A percentile compares a stretch with the other conserved stretches of the same genome.
phyloP scores from a whole-genome alignment of 2,113 vertebrate species.

The Hemichromis elongatus region DNA sequence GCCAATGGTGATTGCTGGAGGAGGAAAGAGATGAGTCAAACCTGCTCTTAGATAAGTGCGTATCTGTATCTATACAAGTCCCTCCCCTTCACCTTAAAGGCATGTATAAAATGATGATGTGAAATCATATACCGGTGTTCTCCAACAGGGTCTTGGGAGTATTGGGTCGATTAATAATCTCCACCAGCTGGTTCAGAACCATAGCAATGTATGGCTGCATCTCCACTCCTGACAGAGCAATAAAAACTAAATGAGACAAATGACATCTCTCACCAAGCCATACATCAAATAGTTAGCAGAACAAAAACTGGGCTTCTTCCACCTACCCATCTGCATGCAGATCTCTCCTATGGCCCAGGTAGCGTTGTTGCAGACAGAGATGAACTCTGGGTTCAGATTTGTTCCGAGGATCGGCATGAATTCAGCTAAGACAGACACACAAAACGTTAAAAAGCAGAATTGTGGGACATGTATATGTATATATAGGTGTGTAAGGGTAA shows the following conservation, averaged over 20 bases:
- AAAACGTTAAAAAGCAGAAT: background rate
- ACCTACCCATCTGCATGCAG: slow-evolving; percentile 96
- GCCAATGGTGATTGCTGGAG: slow-evolving; percentile 89
- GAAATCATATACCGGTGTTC: slow-evolving; percentile 81
- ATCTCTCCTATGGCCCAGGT: slow-evolving; percentile 98
- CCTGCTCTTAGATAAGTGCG: background rate
- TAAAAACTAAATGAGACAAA: background rate
- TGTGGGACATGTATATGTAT: background rate
- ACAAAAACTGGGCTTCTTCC: background rate
- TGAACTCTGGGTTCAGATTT: slow-evolving; percentile 94
- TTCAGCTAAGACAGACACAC: slow-evolving; percentile 74
- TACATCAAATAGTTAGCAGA: background rate
- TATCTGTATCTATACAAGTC: background rate
- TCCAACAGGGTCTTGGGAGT: slow-evolving; percentile 94
- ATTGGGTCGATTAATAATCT: slow-evolving; percentile 94
- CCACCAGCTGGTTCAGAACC: slow-evolving; percentile 90
- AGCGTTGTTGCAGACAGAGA: slow-evolving; percentile 95
- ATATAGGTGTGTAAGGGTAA: background rate
- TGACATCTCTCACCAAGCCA: background rate
- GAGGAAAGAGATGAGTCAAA: background rate
- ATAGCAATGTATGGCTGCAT: slow-evolving; percentile 94
- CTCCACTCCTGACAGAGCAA: slow-evolving; percentile 78
- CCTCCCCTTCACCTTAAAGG: background rate
- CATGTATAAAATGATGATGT: background rate
- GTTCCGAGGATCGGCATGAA: slow-evolving; percentile 98